Conservation (phyloP, 2,797 vertebrate genomes). For the Sylvia borin region DNA sequence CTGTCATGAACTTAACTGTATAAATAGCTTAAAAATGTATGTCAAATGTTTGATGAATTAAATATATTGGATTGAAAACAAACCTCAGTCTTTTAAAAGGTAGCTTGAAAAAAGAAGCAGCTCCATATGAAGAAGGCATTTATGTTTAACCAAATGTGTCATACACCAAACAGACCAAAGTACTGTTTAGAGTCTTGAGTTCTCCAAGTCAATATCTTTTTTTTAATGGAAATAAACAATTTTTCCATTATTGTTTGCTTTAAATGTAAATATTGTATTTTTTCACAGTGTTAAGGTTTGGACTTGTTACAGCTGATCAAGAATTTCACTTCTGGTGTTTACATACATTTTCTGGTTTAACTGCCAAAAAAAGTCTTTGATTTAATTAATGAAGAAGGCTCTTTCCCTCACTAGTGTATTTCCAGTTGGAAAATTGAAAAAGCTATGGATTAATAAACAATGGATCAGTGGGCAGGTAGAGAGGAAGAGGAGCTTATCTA, state of each 20-base stretch:
- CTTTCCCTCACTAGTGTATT: not conserved
- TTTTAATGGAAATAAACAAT: not conserved
- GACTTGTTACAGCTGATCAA: not conserved
- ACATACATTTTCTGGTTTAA: not conserved
- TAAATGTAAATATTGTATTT: not conserved
- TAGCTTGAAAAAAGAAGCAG: not conserved
- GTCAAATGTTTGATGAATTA: not conserved
- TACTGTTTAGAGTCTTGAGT: not conserved
- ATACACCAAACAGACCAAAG: not conserved
- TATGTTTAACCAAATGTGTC: not conserved
- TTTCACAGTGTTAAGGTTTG: not conserved
- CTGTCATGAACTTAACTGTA: not conserved
- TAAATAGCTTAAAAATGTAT: not conserved
- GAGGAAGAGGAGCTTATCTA: not conserved
- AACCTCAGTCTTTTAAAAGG: not conserved
- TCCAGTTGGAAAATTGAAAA: not conserved
- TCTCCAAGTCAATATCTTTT: not conserved
- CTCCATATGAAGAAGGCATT: not conserved
- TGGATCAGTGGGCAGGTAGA: not conserved
- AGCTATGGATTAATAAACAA: not conserved
- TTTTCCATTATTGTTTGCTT: not conserved
- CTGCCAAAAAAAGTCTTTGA: not conserved
- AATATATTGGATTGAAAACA: not conserved
- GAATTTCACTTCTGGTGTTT: not conserved
- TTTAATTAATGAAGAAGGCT: not conserved